Conservation (phyloP, 2,113 vertebrate species). For the Sterrhoptilus dennistouni region DNA sequence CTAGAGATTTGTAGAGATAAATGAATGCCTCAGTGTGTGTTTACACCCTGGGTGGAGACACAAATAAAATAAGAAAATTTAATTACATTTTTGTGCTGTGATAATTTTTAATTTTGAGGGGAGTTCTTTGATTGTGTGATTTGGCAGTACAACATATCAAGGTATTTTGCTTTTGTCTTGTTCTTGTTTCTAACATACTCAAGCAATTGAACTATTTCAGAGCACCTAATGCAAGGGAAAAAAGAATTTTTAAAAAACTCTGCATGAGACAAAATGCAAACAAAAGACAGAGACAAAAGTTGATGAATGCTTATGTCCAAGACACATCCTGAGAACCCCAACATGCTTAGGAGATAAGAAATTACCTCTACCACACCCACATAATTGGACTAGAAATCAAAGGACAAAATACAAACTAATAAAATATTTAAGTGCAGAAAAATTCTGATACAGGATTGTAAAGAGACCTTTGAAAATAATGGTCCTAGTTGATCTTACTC, state of each 20-base stretch:
- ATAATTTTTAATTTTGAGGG: conserved; percentile 36
- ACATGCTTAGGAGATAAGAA: not conserved
- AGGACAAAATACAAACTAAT: not conserved
- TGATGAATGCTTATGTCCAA: not conserved
- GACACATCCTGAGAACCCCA: not conserved
- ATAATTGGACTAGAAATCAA: not conserved
- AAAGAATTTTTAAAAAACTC: not conserved
- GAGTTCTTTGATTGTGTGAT: conserved; percentile 45
- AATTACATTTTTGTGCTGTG: conserved; percentile 68
- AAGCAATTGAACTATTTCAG: not conserved
- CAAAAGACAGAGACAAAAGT: not conserved
- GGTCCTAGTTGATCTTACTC: not conserved
- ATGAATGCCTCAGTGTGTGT: conserved; percentile 43
- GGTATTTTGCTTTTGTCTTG: not conserved
- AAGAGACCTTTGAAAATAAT: not conserved
- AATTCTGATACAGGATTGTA: not conserved
- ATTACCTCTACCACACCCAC: not conserved
- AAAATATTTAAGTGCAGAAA: not conserved
- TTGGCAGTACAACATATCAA: conserved; percentile 41
- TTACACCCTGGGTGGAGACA: conserved; percentile 64
- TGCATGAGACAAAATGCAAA: not conserved
- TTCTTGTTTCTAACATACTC: not conserved
- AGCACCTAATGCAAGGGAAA: not conserved
- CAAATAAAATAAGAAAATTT: conserved; percentile 72
- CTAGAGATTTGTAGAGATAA: conserved; percentile 50